Evolutionary conservation across 2,888 invertebrate species (phyloP), one percentile per base, ranked within the genome.

Genomic region (Abscondita cerata): DNA sequence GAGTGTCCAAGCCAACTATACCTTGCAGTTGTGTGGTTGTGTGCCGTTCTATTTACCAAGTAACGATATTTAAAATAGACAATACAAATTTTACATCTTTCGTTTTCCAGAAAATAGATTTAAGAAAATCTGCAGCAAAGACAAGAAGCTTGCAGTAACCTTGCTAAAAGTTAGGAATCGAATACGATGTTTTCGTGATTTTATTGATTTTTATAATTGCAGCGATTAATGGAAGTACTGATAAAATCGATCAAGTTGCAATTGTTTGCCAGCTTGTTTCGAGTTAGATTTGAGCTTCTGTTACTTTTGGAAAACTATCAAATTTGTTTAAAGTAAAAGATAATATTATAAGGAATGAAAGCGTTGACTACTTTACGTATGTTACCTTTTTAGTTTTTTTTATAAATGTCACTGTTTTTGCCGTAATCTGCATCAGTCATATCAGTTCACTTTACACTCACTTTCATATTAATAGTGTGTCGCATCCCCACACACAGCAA

Each of bases 251-350:
- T 70, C 67, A 20, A 73, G 61, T 54, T 80, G 79, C 56, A 64
- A 86, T 61, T 93, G 93, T 74, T 83, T 89, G 72, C 92, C 93
- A 0, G 89, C 89, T 0, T 94, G 93, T 76, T 89, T 86, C 50
- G 93, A 92, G 78, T 83, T 92, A 9, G 85, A 85, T 88, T 76
- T 81, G 80, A 15, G 85, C 87, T 48, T 52, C 68, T 0, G 70
- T 70, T 25, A 73, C 76, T 2, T 69, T 64, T 46, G 73, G 75
- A 25, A 61, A 62, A 19, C 58, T 78, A 2, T 69, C 73, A 6
- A 40, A 44, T 11, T 57, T 60, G 53, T 59, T 72, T 13, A 66
- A 67, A 60, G 57, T 62, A 20, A 65, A 63, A 46, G 68, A 73
- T 12, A 52, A 68, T 36, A 63, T 69, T 33, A 53, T 73, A 8